Conservation (phyloP, 1,140 invertebrate genomes). For the Dendrolimus punctatus region DNA sequence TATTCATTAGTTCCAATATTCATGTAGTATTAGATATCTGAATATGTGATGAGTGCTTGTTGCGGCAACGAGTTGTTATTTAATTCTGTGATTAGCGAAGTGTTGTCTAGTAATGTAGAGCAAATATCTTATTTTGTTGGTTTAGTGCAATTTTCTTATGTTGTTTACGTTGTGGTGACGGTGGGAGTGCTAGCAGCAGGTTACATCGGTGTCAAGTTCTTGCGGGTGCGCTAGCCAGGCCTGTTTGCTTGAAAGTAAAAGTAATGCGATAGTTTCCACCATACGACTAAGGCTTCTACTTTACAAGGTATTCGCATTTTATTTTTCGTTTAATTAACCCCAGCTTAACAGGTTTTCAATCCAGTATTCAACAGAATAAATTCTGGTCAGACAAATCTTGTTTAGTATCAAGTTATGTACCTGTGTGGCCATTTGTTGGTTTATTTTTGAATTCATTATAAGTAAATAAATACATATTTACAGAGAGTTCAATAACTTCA, state of each 20-base stretch:
- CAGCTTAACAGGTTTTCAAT: neutral
- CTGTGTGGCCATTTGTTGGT: no score
- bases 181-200: slow-evolving; percentile 21
- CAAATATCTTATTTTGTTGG: slow-evolving; percentile 40
- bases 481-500: no score
- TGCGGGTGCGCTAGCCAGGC: slow-evolving; percentile 13
- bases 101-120: slow-evolving; percentile 42
- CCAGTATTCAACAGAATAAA: no score
- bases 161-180: slow-evolving; percentile 26
- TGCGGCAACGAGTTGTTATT: slow-evolving; percentile 55
- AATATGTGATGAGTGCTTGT: slow-evolving; percentile 63
- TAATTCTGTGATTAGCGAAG: slow-evolving; percentile 50
- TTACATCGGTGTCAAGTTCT: slow-evolving; percentile 22
- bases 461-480: no score
- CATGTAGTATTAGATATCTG: slow-evolving; percentile 6
- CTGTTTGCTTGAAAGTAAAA: slow-evolving; percentile 46
- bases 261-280: slow-evolving; percentile 33
- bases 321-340: neutral
- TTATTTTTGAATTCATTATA: no score
- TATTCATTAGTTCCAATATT: slow-evolving; percentile 12
- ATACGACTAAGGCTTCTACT: slow-evolving; percentile 16
- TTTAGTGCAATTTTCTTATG: slow-evolving; percentile 19
- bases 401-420: no score
- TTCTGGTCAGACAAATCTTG: no score
- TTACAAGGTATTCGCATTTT: slow-evolving; percentile 23